phyloP scores from a whole-genome alignment of 2,113 vertebrate species.

The Engraulis encrasicolus region DNA sequence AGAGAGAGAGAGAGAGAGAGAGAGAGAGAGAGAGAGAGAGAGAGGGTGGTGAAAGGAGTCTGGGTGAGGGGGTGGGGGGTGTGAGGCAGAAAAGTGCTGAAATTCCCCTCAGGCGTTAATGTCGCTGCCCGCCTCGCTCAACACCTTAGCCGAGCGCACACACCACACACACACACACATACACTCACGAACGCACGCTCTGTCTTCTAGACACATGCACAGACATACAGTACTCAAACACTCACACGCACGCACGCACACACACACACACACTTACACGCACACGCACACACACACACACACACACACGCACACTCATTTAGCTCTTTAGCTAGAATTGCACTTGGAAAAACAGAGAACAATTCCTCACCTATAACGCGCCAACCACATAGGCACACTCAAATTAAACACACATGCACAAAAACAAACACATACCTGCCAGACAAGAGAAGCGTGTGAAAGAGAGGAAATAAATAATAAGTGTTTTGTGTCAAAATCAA shows the following conservation, averaged over 20 bases:
- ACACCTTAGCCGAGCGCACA: conserved; percentile 20
- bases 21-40: conserved; percentile 1
- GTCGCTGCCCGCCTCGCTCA: conserved; percentile 19
- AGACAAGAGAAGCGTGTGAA: neutral
- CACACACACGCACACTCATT: neutral
- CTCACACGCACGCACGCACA: neutral
- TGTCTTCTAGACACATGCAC: neutral
- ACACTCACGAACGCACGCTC: neutral
- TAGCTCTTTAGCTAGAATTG: too few species aligned
- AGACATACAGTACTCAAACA: neutral
- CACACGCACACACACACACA: neutral
- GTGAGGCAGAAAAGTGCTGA: conserved; percentile 14
- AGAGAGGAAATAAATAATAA: neutral
- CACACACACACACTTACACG: neutral
- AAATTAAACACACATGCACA: neutral
- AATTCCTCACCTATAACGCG: too few species aligned
- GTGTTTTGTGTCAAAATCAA: neutral
- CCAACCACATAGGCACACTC: too few species aligned
- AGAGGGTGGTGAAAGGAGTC: neutral
- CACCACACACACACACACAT: conserved; percentile 4
- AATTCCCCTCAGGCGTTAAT: conserved; percentile 23
- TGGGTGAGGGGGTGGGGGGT: neutral
- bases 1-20: neutral
- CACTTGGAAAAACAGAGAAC: too few species aligned
- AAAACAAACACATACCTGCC: neutral